These are phyloP conservation scores for Punctoribates punctum DNA, from an alignment of 2,888 invertebrate genomes.

Conservation along the genomic window DNA sequence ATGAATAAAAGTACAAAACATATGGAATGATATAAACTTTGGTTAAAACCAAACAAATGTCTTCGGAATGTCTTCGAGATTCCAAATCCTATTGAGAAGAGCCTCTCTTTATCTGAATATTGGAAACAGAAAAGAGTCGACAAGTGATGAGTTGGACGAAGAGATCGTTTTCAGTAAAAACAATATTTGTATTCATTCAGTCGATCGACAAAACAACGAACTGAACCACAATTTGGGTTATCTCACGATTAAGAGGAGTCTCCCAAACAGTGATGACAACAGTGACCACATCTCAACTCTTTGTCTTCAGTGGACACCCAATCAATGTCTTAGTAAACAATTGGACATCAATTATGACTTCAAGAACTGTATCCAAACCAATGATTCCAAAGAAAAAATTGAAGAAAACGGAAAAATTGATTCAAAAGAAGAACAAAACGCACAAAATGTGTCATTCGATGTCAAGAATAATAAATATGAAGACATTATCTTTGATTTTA, in stretches of 20 bases:
- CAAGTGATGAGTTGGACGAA: conserved; percentile 52
- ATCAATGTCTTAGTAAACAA: conserved; percentile 16
- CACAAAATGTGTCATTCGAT: neutral
- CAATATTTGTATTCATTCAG: conserved; percentile 85
- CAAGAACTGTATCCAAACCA: too few relatives aligned
- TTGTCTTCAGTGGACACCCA: conserved; percentile 34
- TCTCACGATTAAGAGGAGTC: conserved; percentile 54
- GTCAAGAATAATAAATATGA: neutral
- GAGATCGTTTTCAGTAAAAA: conserved; percentile 68
- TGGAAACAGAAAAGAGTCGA: neutral
- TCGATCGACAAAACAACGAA: conserved; percentile 61
- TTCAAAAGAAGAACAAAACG: neutral
- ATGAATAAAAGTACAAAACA: neutral
- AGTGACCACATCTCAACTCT: neutral
- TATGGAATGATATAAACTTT: neutral
- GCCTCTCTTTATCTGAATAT: conserved; percentile 12
- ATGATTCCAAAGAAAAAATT: neutral
- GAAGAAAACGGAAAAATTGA: neutral
- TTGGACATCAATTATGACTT: neutral
- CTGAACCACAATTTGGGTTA: conserved; percentile 88
- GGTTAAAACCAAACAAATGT: too few relatives aligned
- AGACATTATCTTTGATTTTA: neutral
- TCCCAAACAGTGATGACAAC: neutral
- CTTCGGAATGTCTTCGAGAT: neutral
- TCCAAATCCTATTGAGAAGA: conserved; percentile 3